These are phyloP conservation scores for Sussaba pulchella DNA, from an alignment of 2,888 invertebrate genomes.

Conservation along the genomic window DNA sequence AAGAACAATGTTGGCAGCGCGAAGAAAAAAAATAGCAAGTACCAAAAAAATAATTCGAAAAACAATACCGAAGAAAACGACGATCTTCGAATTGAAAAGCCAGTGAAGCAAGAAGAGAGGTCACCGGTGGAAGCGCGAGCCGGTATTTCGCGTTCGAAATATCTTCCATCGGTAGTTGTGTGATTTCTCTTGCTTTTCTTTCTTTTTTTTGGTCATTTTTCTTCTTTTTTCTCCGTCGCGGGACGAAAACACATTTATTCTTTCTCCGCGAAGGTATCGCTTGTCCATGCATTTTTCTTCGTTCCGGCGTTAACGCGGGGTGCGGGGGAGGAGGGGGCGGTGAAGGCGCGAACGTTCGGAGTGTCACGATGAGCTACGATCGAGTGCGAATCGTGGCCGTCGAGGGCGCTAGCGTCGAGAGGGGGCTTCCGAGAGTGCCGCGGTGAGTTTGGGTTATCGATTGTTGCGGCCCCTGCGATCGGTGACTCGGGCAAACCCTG, in stretches of 20 bases:
- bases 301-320: background rate
- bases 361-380: slow-evolving; percentile 64
- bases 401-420: too few species aligned
- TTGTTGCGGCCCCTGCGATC: slow-evolving; percentile 46
- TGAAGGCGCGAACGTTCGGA: slow-evolving; percentile 35
- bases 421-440: slow-evolving; percentile 16
- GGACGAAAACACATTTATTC: slow-evolving; percentile 24
- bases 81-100: background rate
- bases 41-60: too few species aligned
- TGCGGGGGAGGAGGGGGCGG: slow-evolving; percentile 9
- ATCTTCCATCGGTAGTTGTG: slow-evolving; percentile 9
- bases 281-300: slow-evolving; percentile 38
- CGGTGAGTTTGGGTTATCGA: slow-evolving; percentile 45
- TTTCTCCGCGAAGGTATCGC: slow-evolving; percentile 32
- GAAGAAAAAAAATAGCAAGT: slow-evolving; percentile 1
- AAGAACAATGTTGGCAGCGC: background rate
- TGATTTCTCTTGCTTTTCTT: slow-evolving; percentile 26
- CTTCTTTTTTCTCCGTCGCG: too few species aligned
- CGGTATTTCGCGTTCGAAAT: slow-evolving; percentile 3
- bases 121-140: background rate
- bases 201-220: too few species aligned
- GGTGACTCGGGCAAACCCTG: slow-evolving; percentile 3
- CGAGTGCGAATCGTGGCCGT: slow-evolving; percentile 18
- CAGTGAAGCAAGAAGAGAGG: background rate
- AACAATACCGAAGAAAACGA: too few species aligned